These are phyloP conservation scores for Subacronicta megacephala DNA, from an alignment of 2,888 invertebrate species.

Conservation along the genomic window DNA sequence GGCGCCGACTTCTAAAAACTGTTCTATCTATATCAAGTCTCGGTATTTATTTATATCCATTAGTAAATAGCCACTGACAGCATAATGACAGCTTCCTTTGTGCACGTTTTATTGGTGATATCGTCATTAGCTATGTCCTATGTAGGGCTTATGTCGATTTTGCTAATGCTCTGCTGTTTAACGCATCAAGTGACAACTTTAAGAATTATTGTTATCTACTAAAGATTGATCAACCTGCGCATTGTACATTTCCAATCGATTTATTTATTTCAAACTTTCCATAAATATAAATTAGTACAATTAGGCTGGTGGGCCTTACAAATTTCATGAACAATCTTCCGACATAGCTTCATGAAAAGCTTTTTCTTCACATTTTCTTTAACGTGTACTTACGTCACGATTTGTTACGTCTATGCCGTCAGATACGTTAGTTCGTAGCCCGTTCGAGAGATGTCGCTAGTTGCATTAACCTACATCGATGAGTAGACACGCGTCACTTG, in stretches of 20 bases:
- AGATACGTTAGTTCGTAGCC: conserved; percentile 67
- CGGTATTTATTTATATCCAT: conserved; percentile 1
- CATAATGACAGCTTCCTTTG: background rate
- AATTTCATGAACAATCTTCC: too few relatives aligned
- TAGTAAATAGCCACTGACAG: background rate
- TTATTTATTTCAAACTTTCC: too few relatives aligned
- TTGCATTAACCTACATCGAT: conserved; percentile 77
- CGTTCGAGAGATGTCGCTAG: conserved; percentile 79
- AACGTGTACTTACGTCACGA: conserved; percentile 30
- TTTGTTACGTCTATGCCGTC: conserved; percentile 39
- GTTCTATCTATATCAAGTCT: conserved; percentile 7
- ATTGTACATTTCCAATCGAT: too few relatives aligned
- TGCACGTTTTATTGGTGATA: background rate
- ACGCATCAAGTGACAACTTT: too few relatives aligned
- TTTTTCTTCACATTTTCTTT: conserved; percentile 1
- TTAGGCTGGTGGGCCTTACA: too few relatives aligned
- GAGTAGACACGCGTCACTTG: conserved; percentile 66
- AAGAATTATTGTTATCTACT: too few relatives aligned
- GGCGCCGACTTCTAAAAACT: conserved; percentile 8
- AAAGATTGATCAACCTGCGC: too few relatives aligned
- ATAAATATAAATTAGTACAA: too few relatives aligned
- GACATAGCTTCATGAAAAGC: too few relatives aligned
- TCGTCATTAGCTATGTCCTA: too few relatives aligned
- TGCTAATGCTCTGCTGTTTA: too few relatives aligned
- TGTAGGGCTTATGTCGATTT: too few relatives aligned